Evolutionary conservation across 2,888 invertebrate genomes (phyloP).

Genomic region (Pseudanteris insignis): DNA sequence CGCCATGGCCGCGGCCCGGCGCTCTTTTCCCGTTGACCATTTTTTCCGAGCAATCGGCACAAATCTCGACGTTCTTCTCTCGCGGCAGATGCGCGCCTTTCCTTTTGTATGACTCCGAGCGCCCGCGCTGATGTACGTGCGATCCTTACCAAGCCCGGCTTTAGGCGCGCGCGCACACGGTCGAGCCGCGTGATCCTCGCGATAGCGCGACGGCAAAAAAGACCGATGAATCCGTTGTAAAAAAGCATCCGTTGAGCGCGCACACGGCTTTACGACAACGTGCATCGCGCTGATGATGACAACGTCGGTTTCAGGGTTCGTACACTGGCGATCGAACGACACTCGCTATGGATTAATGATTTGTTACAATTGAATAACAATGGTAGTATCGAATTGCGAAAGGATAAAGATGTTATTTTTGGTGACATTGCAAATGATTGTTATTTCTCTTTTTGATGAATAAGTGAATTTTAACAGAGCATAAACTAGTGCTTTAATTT

Average conservation of each 20-base stretch:
- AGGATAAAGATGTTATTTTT: too few relatives aligned
- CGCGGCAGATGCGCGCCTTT: constrained; percentile 39
- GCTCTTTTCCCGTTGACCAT: constrained; percentile 40
- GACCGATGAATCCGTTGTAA: neutral
- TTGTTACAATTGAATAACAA: too few relatives aligned
- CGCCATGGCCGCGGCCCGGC: constrained; percentile 33
- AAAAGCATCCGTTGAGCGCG: neutral
- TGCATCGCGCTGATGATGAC: too few relatives aligned
- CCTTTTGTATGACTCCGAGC: constrained; percentile 36
- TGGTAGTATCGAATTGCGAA: too few relatives aligned
- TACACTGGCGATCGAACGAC: too few relatives aligned
- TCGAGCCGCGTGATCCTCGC: constrained; percentile 1
- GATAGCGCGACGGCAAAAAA: neutral
- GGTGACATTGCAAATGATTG: too few relatives aligned
- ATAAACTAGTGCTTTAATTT: too few relatives aligned
- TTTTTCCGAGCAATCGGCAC: constrained; percentile 46
- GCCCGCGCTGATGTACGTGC: constrained; percentile 43
- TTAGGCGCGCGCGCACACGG: constrained; percentile 20
- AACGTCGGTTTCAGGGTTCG: too few relatives aligned
- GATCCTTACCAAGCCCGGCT: constrained; percentile 38
- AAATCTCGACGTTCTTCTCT: constrained; percentile 40
- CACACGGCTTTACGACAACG: too few relatives aligned
- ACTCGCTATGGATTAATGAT: too few relatives aligned
- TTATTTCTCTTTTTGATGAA: too few relatives aligned
- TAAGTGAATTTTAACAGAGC: too few relatives aligned